These are phyloP conservation scores for Armadillidium nasatum DNA, from an alignment of 1,140 invertebrate species.

Conservation along the genomic window DNA sequence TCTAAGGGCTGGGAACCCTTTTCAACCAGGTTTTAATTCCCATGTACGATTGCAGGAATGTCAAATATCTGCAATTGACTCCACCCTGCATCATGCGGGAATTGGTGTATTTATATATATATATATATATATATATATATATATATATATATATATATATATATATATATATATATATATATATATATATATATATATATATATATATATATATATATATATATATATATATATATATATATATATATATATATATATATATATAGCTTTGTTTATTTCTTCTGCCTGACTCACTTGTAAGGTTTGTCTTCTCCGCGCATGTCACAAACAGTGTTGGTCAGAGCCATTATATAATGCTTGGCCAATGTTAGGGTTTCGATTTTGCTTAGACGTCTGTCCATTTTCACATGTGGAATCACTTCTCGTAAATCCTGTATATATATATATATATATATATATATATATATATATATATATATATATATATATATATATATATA, in stretches of 20 bases:
- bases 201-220: background rate
- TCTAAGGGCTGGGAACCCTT: no score
- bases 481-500: background rate
- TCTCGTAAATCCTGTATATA: slow-evolving; percentile 66
- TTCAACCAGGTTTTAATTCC: no score
- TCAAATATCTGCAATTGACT: no score
- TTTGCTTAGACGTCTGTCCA: slow-evolving; percentile 77
- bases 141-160: no score
- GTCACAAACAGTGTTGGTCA: slow-evolving; percentile 80
- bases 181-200: background rate
- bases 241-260: slow-evolving; percentile 10
- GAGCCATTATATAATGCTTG: slow-evolving; percentile 84
- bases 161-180: background rate
- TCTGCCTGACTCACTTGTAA: slow-evolving; percentile 46
- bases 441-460: background rate
- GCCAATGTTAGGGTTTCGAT: slow-evolving; percentile 81
- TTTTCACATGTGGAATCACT: slow-evolving; percentile 80
- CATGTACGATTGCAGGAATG: no score
- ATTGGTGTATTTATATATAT: no score
- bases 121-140: no score
- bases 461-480: background rate
- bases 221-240: background rate
- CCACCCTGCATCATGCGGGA: no score
- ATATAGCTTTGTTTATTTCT: background rate
- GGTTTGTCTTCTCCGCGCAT: slow-evolving; percentile 65